These are phyloP conservation scores for Netelia fuscicornis DNA, from an alignment of 2,888 invertebrate species.

Conservation along the genomic window DNA sequence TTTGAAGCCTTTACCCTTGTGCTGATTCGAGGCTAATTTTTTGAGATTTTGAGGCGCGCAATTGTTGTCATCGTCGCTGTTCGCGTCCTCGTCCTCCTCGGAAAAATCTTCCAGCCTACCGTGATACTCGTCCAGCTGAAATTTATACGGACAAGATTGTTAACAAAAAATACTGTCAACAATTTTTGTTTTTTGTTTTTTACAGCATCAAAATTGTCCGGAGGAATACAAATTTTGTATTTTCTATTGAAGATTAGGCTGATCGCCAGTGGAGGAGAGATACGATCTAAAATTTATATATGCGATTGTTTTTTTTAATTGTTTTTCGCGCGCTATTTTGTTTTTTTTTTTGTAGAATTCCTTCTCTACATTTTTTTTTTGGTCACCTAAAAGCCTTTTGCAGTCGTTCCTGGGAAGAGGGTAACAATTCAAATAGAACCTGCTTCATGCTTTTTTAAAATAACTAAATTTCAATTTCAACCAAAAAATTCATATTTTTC, in stretches of 20 bases:
- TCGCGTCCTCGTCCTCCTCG: conserved; percentile 85
- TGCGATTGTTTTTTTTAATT: background rate
- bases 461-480: background rate
- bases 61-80: conserved; percentile 83
- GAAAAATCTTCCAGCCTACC: conserved; percentile 84
- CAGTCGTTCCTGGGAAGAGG: background rate
- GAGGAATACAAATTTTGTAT: background rate
- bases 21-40: conserved; percentile 82
- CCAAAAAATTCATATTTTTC: background rate
- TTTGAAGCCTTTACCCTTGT: conserved; percentile 85
- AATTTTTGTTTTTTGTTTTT: background rate
- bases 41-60: conserved; percentile 79
- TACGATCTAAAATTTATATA: conserved; percentile 16
- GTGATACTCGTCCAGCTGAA: conserved; percentile 85
- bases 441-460: background rate
- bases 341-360: background rate
- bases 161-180: background rate
- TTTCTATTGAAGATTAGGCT: conserved; percentile 4
- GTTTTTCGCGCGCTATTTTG: background rate
- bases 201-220: background rate
- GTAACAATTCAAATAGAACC: background rate
- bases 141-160: conserved; percentile 57
- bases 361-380: background rate
- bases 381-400: conserved; percentile 9
- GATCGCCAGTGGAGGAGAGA: conserved; percentile 8